Conservation (phyloP, 2,113 vertebrate genomes). For the Pampusana beccarii region DNA sequence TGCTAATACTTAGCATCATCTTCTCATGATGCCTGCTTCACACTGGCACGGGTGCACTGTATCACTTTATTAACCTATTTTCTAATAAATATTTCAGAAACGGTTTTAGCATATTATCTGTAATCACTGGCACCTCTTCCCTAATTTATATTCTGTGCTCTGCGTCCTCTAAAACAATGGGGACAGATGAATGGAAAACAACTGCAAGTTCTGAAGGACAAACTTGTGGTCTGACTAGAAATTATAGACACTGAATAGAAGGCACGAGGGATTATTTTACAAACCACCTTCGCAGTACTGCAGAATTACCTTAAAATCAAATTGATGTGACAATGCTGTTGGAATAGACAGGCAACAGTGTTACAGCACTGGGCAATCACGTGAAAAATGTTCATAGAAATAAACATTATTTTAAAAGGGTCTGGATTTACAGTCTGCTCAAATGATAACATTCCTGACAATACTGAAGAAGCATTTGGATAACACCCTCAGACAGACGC, state of each 20-base stretch:
- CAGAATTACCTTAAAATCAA: neutral
- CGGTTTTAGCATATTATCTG: neutral
- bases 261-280: accelerated
- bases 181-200: constrained; percentile 14
- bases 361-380: accelerated
- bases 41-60: neutral
- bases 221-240: neutral
- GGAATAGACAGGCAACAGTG: neutral
- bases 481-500: too few species aligned
- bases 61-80: constrained; percentile 40
- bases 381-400: neutral
- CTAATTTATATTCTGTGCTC: neutral
- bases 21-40: neutral
- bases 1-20: constrained; percentile 52
- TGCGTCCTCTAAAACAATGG: neutral
- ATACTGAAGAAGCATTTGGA: too few species aligned
- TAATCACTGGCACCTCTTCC: neutral
- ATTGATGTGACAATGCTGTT: neutral
- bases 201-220: constrained; percentile 4
- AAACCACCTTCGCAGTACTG: neutral
- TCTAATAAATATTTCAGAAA: constrained; percentile 35
- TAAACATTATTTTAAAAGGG: neutral
- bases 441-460: too few species aligned
- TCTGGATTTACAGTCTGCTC: neutral
- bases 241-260: accelerated